phyloP scores from a whole-genome alignment of 2,888 invertebrate genomes.

The Pantelozetes paolii region DNA sequence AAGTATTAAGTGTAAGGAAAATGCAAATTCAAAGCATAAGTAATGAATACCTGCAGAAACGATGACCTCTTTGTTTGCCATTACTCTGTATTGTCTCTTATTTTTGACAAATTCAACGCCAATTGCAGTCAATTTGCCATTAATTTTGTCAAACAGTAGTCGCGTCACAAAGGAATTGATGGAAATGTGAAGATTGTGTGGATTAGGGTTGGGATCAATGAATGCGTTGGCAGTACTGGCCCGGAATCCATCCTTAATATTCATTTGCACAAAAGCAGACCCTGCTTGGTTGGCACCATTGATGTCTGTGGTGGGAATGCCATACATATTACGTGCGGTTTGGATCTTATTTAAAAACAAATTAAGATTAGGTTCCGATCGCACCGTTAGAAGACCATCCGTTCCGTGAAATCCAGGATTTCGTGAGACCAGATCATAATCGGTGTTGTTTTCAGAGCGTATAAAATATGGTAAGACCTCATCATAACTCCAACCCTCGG shows the following conservation, averaged over 20 bases:
- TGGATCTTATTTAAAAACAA: not conserved
- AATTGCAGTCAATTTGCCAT: not conserved
- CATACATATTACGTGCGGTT: not conserved
- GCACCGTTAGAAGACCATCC: not conserved
- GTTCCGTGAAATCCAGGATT: not conserved
- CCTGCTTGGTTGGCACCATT: not conserved
- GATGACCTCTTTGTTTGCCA: not conserved
- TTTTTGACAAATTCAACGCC: slow-evolving; percentile 9
- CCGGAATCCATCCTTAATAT: not conserved
- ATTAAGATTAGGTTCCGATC: not conserved
- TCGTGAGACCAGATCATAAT: not conserved
- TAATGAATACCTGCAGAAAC: not conserved
- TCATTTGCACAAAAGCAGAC: not conserved
- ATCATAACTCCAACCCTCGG: not conserved
- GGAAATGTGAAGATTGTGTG: not conserved
- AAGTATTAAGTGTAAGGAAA: not conserved
- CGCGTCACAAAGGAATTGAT: not conserved
- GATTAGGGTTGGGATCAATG: not conserved
- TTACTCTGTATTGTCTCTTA: not conserved
- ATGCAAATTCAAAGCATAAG: not conserved
- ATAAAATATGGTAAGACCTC: not conserved
- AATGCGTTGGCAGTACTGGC: not conserved
- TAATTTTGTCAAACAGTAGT: not conserved
- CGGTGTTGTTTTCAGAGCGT: not conserved
- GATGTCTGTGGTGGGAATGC: not conserved